Evolutionary conservation across 2,113 vertebrate species (phyloP).

Genomic region (Macquaria australasica): DNA sequence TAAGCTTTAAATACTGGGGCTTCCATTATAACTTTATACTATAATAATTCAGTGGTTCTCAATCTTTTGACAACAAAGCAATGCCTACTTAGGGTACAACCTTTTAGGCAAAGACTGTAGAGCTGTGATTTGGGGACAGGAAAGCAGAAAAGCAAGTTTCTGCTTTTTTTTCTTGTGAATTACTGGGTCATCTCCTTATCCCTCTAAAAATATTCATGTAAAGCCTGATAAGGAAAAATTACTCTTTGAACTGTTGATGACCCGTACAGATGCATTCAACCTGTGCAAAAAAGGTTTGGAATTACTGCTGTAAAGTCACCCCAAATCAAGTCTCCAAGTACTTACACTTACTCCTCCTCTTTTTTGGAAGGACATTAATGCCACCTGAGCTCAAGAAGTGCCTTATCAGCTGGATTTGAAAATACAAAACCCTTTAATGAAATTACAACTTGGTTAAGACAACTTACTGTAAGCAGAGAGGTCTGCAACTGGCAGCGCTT

Average conservation of each 20-base stretch:
- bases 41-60: no score
- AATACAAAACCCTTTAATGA: neutral
- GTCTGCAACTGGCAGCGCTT: neutral
- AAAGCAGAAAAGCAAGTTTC: no score
- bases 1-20: no score
- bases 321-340: neutral
- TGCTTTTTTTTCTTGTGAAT: neutral
- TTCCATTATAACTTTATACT: no score
- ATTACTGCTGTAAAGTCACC: neutral
- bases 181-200: neutral
- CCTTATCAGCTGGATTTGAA: constrained; percentile 8
- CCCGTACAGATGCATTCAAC: neutral
- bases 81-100: no score
- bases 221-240: neutral
- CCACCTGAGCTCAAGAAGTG: neutral
- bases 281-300: neutral
- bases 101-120: no score
- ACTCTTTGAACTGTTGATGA: neutral
- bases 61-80: no score
- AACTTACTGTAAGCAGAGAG: neutral
- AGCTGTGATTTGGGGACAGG: no score
- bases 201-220: neutral
- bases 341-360: neutral
- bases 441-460: neutral
- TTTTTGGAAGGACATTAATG: neutral